phyloP scores from a whole-genome alignment of 1,140 invertebrate species.

The Aradophagus sp. region DNA sequence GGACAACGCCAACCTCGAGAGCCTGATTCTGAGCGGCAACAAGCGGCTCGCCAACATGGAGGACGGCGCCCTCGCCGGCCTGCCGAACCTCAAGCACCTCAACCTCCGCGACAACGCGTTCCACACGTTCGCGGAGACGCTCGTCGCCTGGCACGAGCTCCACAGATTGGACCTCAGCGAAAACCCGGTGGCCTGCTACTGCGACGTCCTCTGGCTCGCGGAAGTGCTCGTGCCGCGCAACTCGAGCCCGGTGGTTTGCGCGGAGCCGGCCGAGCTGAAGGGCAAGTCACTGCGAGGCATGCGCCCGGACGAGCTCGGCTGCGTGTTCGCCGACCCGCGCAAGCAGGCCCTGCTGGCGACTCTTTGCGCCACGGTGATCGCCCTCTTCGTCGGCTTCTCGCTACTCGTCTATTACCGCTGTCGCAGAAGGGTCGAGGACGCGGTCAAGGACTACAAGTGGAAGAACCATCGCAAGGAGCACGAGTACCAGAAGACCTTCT shows the following conservation, averaged over 20 bases:
- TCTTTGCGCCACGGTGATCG: conserved; percentile 81
- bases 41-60: conserved; percentile 82
- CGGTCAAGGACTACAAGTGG: conserved; percentile 88
- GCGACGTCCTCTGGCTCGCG: conserved; percentile 85
- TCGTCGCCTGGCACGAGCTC: conserved; percentile 87
- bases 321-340: conserved; percentile 81
- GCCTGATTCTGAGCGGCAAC: conserved; percentile 84
- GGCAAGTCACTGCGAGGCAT: conserved; percentile 80
- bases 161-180: conserved; percentile 85
- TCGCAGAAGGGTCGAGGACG: conserved; percentile 82
- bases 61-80: conserved; percentile 83
- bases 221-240: conserved; percentile 84
- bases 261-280: conserved; percentile 81
- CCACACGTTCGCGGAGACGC: conserved; percentile 81
- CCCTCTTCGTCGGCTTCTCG: conserved; percentile 80
- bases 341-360: conserved; percentile 87
- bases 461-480: conserved; percentile 85
- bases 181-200: conserved; percentile 89
- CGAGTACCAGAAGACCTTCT: conserved; percentile 91
- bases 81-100: conserved; percentile 85
- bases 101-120: conserved; percentile 87
- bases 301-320: conserved; percentile 85
- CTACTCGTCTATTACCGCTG: conserved; percentile 86
- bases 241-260: conserved; percentile 84
- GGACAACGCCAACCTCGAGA: conserved; percentile 87